Base-by-base conservation (phyloP, 2,888 invertebrate genomes). In the Caenorhabditis panamensis region DNA sequence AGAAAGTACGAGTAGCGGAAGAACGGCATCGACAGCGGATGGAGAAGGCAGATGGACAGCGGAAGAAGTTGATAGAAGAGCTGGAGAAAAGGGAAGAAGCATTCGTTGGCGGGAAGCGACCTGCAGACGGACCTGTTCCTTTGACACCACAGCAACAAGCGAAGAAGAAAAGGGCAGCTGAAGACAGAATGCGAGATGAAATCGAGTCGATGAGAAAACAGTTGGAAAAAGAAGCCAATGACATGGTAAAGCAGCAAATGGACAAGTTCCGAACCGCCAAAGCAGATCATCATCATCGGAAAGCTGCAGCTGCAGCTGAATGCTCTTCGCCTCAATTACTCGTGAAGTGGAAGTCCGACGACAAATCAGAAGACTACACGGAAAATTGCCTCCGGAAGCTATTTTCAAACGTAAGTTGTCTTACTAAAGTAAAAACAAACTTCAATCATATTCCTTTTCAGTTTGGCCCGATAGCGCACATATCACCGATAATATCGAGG, bases 1-100 rank as follows among this genome's bases (percentile, higher is more conserved):
- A 73, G 56, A 75, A 58, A 28, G 61, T 63, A 13, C 63, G 69
- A 49, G 78, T 77, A 11, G 79, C 79, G 31, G 83, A 79, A 51
- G 77, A 75, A 62, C 71, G 58, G 56, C 47, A 76, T 13, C 59
- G 66, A 13, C 75, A 83, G 26, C 64, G 83, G 31, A 82, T 84
- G 84, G 84, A 81, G 28, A 78, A 85, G 58, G 83, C 85, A 2
- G 85, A 87, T 66, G 83, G 80, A 75, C 75, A 79, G 41, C 20
- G 79, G 18, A 24, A 13, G 24, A 79, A 75, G 37, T 61, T 79
- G 41, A 82, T 84, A 22, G 83, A 84, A 36, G 86, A 86, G 9
- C 62, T 86, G 56, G 76, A 82, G 36, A 54, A 72, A 31, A 58
- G 86, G 26, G 86, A 86, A 59, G 79, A 73, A 11, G 83, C 71